Percentiles rank a stretch among this genome's conserved stretches.
Evolutionary conservation across 2,888 invertebrate species (phyloP).

Genomic region (Sarcophaga caerulescens): DNA sequence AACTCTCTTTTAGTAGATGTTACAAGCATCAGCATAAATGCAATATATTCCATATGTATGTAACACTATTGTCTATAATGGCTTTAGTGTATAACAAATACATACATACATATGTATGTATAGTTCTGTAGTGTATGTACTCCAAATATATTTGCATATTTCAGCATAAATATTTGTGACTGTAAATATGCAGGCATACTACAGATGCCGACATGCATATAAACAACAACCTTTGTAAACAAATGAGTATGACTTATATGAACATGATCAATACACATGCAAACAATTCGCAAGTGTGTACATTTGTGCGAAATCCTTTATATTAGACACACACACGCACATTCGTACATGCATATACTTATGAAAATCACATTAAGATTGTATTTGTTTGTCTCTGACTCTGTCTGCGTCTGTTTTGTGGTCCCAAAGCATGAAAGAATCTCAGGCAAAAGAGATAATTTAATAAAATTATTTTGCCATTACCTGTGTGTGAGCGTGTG

Average conservation of each 20-base stretch:
- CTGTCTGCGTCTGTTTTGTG: too few relatives aligned
- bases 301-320: not conserved
- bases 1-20: too few relatives aligned
- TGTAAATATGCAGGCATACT: not conserved
- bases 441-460: slow-evolving; percentile 1
- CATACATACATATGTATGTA: not conserved
- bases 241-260: slow-evolving; percentile 1
- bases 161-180: not conserved
- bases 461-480: not conserved
- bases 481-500: not conserved
- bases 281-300: not conserved
- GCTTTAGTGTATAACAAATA: too few relatives aligned
- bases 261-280: not conserved
- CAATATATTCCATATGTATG: too few relatives aligned
- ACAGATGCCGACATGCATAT: too few relatives aligned
- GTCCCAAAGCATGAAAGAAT: not conserved
- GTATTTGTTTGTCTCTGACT: not conserved
- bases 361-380: not conserved
- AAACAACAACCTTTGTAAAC: slow-evolving; percentile 12
- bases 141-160: not conserved
- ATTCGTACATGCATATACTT: not conserved
- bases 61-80: too few relatives aligned
- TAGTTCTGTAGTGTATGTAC: not conserved
- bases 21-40: too few relatives aligned
- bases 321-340: not conserved